phyloP scores from a whole-genome alignment of 2,797 vertebrate genomes.

The Spinus olivaceus region DNA sequence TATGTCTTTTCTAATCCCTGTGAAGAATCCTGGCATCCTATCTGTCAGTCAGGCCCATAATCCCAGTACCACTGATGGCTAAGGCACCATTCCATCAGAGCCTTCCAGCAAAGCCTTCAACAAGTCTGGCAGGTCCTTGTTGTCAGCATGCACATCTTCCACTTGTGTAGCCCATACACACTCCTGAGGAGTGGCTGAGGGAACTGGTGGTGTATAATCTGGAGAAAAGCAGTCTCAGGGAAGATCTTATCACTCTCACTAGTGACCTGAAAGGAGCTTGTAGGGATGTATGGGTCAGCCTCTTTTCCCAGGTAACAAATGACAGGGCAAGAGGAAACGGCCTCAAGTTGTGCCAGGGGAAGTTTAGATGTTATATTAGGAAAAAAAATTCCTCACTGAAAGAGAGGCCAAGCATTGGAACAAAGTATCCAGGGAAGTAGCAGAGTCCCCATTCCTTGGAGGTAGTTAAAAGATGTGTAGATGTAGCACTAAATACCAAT shows the following conservation, averaged over 20 bases:
- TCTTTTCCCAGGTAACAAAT: neutral
- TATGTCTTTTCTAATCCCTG: neutral
- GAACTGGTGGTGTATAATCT: neutral
- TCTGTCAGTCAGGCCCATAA: neutral
- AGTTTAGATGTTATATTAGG: neutral
- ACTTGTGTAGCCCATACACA: neutral
- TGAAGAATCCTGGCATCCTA: neutral
- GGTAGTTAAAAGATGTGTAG: neutral
- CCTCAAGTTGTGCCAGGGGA: neutral
- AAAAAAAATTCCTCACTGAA: neutral
- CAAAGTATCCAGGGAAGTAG: neutral
- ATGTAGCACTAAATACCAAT: neutral
- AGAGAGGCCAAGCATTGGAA: neutral
- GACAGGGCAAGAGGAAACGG: neutral
- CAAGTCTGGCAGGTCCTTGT: neutral
- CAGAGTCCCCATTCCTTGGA: neutral
- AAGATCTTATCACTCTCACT: neutral
- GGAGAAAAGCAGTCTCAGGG: neutral
- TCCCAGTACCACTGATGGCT: neutral
- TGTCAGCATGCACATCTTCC: neutral
- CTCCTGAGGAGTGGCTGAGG: neutral
- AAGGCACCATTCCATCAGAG: neutral
- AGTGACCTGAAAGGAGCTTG: neutral
- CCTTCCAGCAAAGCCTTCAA: neutral
- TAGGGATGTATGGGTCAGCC: rapidly evolving